Base-by-base conservation (phyloP, 2,888 invertebrate species). In the Oxytorus armatus region DNA sequence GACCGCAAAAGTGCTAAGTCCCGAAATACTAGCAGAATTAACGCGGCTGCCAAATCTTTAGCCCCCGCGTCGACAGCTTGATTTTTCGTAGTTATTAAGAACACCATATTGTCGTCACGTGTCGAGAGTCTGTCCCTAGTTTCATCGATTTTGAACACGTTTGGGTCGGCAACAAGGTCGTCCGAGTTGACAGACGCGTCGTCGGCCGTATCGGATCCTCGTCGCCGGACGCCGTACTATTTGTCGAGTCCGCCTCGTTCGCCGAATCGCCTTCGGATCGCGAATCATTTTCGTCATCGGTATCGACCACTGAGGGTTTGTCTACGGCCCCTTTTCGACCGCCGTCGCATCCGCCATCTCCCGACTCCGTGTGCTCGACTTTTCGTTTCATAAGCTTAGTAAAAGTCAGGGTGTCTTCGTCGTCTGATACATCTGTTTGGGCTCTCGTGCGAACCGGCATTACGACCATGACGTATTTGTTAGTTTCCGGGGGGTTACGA, bases 381-480 rank as follows among this genome's bases (percentile, higher is more conserved):
- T 36, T 66, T 36, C 66, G 66, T 66, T 51, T 66, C 14, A 51
- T 66, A 8, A 3, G 3, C 2, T 1, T 23, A n/a, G 0, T 16
- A 21, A 51, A 39, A 0, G 8, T 21, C 1, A 36, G n/a, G n/a
- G n/a, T 25, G 16, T 39, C 39, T 53, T 68, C 68, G 1, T 68
- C 68, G 25, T 53, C 53, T 4, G 53, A 42, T 47, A 21, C 25
- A 14, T 49, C 10, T 14, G 39, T 11, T 4, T 72, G 44, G 1
- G 65, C 10, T 29, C 49, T 18, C 11, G 16, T 42, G 0, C 39
- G 23, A 2, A 39, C 90, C 90, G 3, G 87, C 89, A 72, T 88
- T 87, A 5, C 29, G 29, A 29, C 29, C 29, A 29, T 4, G 5
- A 29, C 29, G 5, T 3, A 29, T 29, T 29, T 29, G 5, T 29